Base-by-base conservation (phyloP, 2,888 invertebrate species). In the Bombyx huttoni region DNA sequence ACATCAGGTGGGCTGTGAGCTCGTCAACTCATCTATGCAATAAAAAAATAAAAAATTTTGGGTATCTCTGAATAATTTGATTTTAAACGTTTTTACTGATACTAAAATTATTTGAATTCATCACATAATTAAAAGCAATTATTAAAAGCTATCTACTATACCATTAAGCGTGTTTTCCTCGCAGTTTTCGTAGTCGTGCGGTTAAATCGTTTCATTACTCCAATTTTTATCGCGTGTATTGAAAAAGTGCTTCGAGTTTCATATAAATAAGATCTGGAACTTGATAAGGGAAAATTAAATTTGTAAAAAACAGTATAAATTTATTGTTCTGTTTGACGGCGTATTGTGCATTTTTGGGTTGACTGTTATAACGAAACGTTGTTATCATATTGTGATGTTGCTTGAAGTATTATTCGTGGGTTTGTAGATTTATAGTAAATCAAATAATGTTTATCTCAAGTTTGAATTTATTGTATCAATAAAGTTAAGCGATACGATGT, bases 241-340 rank as follows among this genome's bases (percentile, higher is more conserved):
- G 40, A 40, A 40, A 40, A 40, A 40, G 40, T 40, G 40, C 40
- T 40, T 6, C 40, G 40, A 40, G 40, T 40, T 40, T 40, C 40
- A 40, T 12, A 40, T 40, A 40, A 24, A 40, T 40, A 40, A 10
- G 40, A 40, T 40, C 40, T 40, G 40, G 40, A 64, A 62, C 56
- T 54, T 62, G 81, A 80, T 82, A 81, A 81, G 63, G 61, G 70
- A 63, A 79, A 84, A 76, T 82, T 68, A 76, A 81, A 83, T 73
- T 72, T 70, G 72, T 62, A 78, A 78, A 81, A 79, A 72, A 69
- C 73, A 78, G 73, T 78, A 70, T 66, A 73, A 71, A 70, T 59
- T 68, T 61, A 65, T 61, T 60, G 63, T 65, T 65, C 64, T 64
- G 56, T 61, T 58, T 64, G 65, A 68, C 70, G 72, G 67, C 63